A percentile compares a stretch with the other conserved stretches of the same genome.
Evolutionary conservation across 2,888 invertebrate genomes (phyloP).

Genomic region (Drosophila birchii): DNA sequence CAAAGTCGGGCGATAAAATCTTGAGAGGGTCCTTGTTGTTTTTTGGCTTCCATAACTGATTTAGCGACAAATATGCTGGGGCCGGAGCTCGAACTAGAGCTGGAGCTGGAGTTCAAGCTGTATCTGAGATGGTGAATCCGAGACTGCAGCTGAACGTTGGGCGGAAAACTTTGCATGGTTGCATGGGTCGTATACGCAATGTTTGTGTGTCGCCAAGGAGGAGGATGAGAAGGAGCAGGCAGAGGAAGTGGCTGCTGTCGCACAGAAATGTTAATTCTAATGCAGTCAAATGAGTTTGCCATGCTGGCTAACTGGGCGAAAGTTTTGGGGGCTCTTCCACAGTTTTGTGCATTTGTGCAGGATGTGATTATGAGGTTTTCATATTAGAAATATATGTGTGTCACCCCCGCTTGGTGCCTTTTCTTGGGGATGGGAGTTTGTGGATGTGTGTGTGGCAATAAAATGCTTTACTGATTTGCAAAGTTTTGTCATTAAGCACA

Average conservation of each 20-base stretch:
- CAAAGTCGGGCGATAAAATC: slow-evolving; percentile 8
- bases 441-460: slow-evolving; percentile 58
- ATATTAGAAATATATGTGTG: slow-evolving; percentile 56
- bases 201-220: slow-evolving; percentile 13
- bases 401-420: slow-evolving; percentile 2
- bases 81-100: slow-evolving; percentile 1
- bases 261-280: slow-evolving; percentile 55
- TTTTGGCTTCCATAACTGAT: slow-evolving; percentile 45
- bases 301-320: slow-evolving; percentile 51
- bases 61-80: slow-evolving; percentile 48
- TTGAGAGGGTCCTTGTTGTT: slow-evolving; percentile 25
- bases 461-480: slow-evolving; percentile 72
- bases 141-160: slow-evolving; percentile 7
- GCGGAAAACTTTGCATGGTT: slow-evolving; percentile 36
- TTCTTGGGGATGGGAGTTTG: slow-evolving; percentile 2
- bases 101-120: neutral
- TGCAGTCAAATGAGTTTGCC: slow-evolving; percentile 67
- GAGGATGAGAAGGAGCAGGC: slow-evolving; percentile 37
- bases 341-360: slow-evolving; percentile 51
- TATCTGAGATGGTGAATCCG: slow-evolving; percentile 9
- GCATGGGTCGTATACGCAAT: slow-evolving; percentile 56
- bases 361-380: slow-evolving; percentile 68
- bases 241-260: slow-evolving; percentile 51
- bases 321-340: slow-evolving; percentile 52
- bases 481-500: slow-evolving; percentile 77